Base-by-base conservation (phyloP, 1,140 invertebrate species). In the Marisa cornuarietis region DNA sequence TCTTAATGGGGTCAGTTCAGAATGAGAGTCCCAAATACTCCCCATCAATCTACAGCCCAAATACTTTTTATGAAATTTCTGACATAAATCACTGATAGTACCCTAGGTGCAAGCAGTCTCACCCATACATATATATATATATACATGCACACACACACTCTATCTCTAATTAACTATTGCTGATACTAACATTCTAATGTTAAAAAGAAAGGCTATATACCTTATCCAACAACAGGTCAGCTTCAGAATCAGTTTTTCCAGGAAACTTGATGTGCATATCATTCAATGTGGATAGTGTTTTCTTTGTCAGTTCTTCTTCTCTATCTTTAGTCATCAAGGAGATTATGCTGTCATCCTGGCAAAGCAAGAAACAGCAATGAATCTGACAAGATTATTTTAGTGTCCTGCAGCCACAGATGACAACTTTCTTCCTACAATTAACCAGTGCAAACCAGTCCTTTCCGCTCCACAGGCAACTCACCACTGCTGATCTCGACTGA, bases 251-350 rank as follows among this genome's bases (percentile, higher is more conserved):
- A 26, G 87, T 86, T 79, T 91, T 91, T 31, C 90, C 90, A 42
- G 90, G 90, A 82, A 91, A 91, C 80, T 91, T 91, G 62, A 91
- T 91, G 68, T 87, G 83, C 88, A 91, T 88, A 58, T 91, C 89
- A 82, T 90, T 90, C 11, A 91, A 80, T 14, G 88, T 75, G 20
- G 81, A 68, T 18, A 91, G 79, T 16, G 87, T 88, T 73, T 86
- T 85, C 69, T 85, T 83, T 58, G 86, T 87, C 18, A 90, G 65
- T 63, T 90, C 88, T 18, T 90, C 87, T 72, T 90, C 89, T 58
- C 85, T 79, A 49, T 90, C 87, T 52, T 84, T 85, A 24, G 85
- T 84, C 65, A 88, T 81, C 78, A 74, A 86, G 16, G 66, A 78
- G 11, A 87, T 58, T 61, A 85, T 84, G 42, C 76, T 83, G 22